phyloP scores from a whole-genome alignment of 2,113 vertebrate species.

The Mungos mungo region DNA sequence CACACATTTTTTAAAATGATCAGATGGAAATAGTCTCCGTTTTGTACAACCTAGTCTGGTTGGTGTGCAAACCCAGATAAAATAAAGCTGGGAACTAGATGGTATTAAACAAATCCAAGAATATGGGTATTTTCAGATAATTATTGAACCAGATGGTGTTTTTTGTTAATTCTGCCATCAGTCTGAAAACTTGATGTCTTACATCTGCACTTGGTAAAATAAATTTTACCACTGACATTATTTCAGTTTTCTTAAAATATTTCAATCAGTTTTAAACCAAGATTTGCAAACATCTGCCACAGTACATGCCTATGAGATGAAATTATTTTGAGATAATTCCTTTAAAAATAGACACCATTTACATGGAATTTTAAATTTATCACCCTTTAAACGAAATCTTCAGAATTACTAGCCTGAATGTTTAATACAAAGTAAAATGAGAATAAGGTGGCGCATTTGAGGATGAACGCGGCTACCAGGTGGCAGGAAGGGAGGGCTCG shows the following conservation, averaged over 20 bases:
- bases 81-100: conserved; percentile 87
- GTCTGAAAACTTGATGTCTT: conserved; percentile 91
- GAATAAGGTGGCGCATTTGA: conserved; percentile 36
- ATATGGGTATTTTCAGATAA: conserved; percentile 89
- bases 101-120: conserved; percentile 88
- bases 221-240: conserved; percentile 90
- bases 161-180: conserved; percentile 92
- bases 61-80: conserved; percentile 88
- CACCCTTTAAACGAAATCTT: conserved; percentile 70
- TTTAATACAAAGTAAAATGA: conserved; percentile 69
- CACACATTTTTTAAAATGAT: conserved; percentile 86
- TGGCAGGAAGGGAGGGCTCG: not conserved
- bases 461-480: not conserved
- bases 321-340: conserved; percentile 82
- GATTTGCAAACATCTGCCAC: conserved; percentile 90
- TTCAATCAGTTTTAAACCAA: conserved; percentile 89
- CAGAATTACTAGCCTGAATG: conserved; percentile 53
- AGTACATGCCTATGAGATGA: conserved; percentile 79
- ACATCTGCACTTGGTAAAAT: conserved; percentile 92
- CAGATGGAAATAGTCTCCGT: conserved; percentile 87
- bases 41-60: conserved; percentile 85
- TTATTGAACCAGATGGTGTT: conserved; percentile 93
- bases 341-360: conserved; percentile 80
- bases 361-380: conserved; percentile 77
- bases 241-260: conserved; percentile 92